Conservation (phyloP, 2,797 vertebrate species). For the Ispidina picta region DNA sequence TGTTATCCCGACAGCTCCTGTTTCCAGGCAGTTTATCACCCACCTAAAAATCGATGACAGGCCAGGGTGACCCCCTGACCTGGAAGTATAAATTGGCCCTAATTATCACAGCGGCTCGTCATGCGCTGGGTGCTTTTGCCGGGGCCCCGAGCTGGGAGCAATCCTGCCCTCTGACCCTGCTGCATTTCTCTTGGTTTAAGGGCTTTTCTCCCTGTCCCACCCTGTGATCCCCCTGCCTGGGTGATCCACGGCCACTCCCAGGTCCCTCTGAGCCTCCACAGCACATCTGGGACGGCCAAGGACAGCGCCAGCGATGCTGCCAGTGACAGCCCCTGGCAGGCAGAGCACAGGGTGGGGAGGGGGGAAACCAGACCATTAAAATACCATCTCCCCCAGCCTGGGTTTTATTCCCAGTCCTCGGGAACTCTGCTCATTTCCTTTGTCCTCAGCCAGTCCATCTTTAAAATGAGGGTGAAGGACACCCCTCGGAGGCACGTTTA, state of each 20-base stretch:
- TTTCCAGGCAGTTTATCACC: slow-evolving; percentile 65
- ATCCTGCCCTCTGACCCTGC: slow-evolving; percentile 40
- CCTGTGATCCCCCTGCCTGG: not conserved
- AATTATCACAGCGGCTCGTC: slow-evolving; percentile 50
- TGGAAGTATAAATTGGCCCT: slow-evolving; percentile 68
- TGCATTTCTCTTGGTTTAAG: slow-evolving; percentile 56
- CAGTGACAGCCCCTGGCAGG: not conserved
- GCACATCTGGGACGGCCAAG: not conserved
- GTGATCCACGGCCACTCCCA: not conserved
- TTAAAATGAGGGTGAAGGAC: not conserved
- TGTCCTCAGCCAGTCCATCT: slow-evolving; percentile 17
- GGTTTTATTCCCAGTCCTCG: not conserved
- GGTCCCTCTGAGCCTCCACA: not conserved
- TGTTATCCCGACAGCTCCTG: slow-evolving; percentile 11
- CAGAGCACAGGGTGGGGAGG: accelerated
- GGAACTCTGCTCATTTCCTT: not conserved
- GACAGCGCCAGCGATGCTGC: not conserved
- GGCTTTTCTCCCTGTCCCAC: slow-evolving; percentile 5
- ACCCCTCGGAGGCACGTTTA: slow-evolving; percentile 7
- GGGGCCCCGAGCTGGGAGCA: not conserved
- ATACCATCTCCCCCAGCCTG: not conserved
- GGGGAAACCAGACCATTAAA: not conserved
- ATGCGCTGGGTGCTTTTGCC: slow-evolving; percentile 4
- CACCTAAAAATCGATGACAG: slow-evolving; percentile 68
- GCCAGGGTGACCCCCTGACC: slow-evolving; percentile 52